These are phyloP conservation scores for Drosophila asahinai DNA, from an alignment of 1,140 invertebrate genomes.

Conservation along the genomic window DNA sequence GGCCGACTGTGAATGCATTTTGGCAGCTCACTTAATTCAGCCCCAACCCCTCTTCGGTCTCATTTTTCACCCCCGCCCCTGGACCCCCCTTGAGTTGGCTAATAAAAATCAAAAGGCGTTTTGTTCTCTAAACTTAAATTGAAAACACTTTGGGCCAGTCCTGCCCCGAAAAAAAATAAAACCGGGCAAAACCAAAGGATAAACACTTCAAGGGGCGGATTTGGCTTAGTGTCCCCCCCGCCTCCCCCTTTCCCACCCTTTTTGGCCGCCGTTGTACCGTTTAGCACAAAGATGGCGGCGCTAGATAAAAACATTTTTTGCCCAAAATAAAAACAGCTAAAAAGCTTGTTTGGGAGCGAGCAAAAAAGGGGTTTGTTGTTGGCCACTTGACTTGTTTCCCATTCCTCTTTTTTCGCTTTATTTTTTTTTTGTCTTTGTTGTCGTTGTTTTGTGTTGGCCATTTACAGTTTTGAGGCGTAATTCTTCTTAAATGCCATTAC, in stretches of 20 bases:
- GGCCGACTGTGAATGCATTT: constrained; percentile 53
- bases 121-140: constrained; percentile 83
- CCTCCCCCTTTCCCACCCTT: not conserved
- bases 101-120: constrained; percentile 84
- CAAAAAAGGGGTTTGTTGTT: constrained; percentile 22
- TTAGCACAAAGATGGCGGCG: constrained; percentile 81
- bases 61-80: not conserved
- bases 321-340: constrained; percentile 44
- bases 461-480: constrained; percentile 79
- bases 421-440: constrained; percentile 1
- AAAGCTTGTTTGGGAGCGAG: not conserved
- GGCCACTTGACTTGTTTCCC: constrained; percentile 45
- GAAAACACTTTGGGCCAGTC: constrained; percentile 72
- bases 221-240: constrained; percentile 62
- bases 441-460: constrained; percentile 49
- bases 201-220: constrained; percentile 82
- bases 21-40: constrained; percentile 35
- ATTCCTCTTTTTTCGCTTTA: constrained; percentile 8
- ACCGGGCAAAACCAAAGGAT: constrained; percentile 57
- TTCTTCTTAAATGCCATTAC: constrained; percentile 72
- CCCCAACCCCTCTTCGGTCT: not conserved
- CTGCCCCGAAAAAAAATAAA: constrained; percentile 26
- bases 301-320: constrained; percentile 63
- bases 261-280: constrained; percentile 37
- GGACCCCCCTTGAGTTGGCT: constrained; percentile 28